phyloP scores from a whole-genome alignment of 1,140 invertebrate species.

The Drosophila lacertosa region DNA sequence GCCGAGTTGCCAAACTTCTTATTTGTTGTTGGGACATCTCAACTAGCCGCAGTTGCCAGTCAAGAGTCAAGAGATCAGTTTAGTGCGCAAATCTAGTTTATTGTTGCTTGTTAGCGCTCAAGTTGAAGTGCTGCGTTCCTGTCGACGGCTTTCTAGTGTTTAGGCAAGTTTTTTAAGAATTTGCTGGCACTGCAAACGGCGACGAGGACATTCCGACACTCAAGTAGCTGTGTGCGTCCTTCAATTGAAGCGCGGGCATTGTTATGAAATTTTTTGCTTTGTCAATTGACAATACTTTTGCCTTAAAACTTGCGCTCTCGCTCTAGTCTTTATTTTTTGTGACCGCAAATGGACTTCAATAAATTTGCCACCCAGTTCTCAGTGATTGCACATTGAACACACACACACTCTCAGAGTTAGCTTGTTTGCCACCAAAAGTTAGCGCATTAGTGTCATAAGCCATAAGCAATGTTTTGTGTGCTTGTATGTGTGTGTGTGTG shows the following conservation, averaged over 20 bases:
- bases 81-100: neutral
- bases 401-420: neutral
- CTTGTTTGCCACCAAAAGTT: conserved; percentile 30
- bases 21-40: neutral
- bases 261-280: conserved; percentile 46
- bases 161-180: conserved; percentile 27
- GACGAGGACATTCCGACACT: conserved; percentile 16
- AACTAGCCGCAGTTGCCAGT: neutral
- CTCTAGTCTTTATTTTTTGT: too few relatives aligned
- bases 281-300: conserved; percentile 35
- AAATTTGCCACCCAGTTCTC: conserved; percentile 35
- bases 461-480: conserved; percentile 20
- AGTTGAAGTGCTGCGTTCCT: conserved; percentile 11
- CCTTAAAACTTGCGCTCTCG: neutral
- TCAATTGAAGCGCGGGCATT: conserved; percentile 31
- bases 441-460: conserved; percentile 46
- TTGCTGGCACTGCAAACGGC: neutral
- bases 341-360: conserved; percentile 44
- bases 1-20: conserved; percentile 47
- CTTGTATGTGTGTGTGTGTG: neutral
- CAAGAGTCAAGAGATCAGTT: conserved; percentile 10
- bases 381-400: conserved; percentile 38
- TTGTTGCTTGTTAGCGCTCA: neutral
- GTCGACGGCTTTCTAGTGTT: conserved; percentile 24
- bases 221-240: conserved; percentile 16